Evolutionary conservation across 2,888 invertebrate genomes (phyloP).

Genomic region (Drosophila parthenogenetica): DNA sequence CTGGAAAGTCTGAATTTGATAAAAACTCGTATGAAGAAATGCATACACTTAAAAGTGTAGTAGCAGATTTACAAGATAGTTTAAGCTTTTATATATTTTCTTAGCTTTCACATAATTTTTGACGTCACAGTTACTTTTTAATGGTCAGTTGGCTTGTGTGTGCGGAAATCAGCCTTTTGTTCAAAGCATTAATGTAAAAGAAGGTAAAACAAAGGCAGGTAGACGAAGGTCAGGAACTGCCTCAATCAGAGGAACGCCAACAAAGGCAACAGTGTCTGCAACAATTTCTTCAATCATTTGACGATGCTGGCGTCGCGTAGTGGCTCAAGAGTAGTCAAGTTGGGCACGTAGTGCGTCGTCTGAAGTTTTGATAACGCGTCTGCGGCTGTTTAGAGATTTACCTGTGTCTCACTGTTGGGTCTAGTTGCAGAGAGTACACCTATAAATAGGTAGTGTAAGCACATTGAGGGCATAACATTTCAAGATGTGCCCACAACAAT

Average conservation of each 20-base stretch:
- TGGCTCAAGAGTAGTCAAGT: neutral
- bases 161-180: too few relatives aligned
- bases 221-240: slow-evolving; percentile 2
- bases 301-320: slow-evolving; percentile 13
- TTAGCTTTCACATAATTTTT: too few relatives aligned
- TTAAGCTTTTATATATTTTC: too few relatives aligned
- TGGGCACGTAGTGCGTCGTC: slow-evolving; percentile 42
- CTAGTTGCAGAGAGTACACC: neutral
- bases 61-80: too few relatives aligned
- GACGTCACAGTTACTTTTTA: too few relatives aligned
- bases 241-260: neutral
- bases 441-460: slow-evolving; percentile 42
- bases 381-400: slow-evolving; percentile 12
- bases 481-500: slow-evolving; percentile 35
- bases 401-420: slow-evolving; percentile 1
- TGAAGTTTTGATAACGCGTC: slow-evolving; percentile 5
- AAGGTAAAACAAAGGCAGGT: slow-evolving; percentile 3
- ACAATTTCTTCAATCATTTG: slow-evolving; percentile 7
- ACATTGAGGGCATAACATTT: slow-evolving; percentile 19
- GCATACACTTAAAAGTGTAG: too few relatives aligned
- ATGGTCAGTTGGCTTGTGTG: too few relatives aligned
- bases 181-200: too few relatives aligned
- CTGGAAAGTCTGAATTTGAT: too few relatives aligned
- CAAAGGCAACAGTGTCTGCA: neutral
- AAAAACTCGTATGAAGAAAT: too few relatives aligned